phyloP scores from a whole-genome alignment of 1,140 invertebrate species.

The Drosophila paulistorum region DNA sequence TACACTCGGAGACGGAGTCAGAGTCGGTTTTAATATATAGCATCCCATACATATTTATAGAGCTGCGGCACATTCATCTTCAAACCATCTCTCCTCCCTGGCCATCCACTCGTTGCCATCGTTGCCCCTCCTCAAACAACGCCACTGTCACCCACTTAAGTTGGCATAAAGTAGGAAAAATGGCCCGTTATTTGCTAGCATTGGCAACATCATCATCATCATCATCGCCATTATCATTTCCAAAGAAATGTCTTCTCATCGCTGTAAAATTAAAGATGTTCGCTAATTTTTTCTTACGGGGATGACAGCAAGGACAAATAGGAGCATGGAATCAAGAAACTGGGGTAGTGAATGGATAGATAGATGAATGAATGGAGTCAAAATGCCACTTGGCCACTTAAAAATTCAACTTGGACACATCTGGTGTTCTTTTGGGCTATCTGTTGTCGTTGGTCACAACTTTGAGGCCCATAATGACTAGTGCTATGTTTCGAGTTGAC shows the following conservation, averaged over 20 bases:
- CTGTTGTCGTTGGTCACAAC: slow-evolving; percentile 33
- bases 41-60: slow-evolving; percentile 82
- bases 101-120: neutral
- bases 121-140: neutral
- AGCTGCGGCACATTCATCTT: slow-evolving; percentile 81
- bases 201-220: slow-evolving; percentile 66
- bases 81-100: slow-evolving; percentile 37
- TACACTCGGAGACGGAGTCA: slow-evolving; percentile 39
- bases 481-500: slow-evolving; percentile 27
- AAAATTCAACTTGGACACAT: slow-evolving; percentile 67
- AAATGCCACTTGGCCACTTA: slow-evolving; percentile 46
- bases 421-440: slow-evolving; percentile 48
- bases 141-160: slow-evolving; percentile 71
- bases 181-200: slow-evolving; percentile 62
- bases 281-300: slow-evolving; percentile 58
- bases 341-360: slow-evolving; percentile 1
- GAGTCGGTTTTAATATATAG: slow-evolving; percentile 82
- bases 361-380: slow-evolving; percentile 23
- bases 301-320: neutral
- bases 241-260: slow-evolving; percentile 44
- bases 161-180: slow-evolving; percentile 78
- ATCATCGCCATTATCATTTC: slow-evolving; percentile 39
- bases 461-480: slow-evolving; percentile 5
- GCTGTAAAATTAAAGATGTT: slow-evolving; percentile 56
- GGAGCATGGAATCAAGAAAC: neutral